Evolutionary conservation across 53 echinoderm and acorn worm species (phyloP).

Genomic region (Astropecten irregularis): DNA sequence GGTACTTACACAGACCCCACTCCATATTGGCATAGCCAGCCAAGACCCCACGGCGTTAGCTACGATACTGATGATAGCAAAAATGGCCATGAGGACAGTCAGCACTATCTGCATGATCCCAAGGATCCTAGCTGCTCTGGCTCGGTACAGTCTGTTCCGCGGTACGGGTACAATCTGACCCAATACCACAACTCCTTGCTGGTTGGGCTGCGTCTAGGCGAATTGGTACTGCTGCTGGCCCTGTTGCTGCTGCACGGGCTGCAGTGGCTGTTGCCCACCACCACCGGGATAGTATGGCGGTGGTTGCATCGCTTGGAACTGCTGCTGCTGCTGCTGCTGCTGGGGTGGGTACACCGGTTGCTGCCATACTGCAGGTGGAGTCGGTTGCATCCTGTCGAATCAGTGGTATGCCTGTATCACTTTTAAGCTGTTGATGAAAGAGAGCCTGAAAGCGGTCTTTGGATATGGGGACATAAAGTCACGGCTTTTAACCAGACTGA

Average conservation of each 20-base stretch:
- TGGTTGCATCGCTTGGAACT: neutral
- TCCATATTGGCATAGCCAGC: slow-evolving; percentile 12
- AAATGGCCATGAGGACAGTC: neutral
- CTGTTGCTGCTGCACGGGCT: neutral
- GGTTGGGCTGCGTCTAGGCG: neutral
- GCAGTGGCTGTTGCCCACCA: neutral
- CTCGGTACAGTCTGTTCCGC: neutral
- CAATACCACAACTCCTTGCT: neutral
- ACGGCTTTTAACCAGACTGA: too few relatives aligned
- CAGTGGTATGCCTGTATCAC: too few relatives aligned
- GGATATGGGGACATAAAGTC: too few relatives aligned
- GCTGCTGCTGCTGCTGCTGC: neutral
- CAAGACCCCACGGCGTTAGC: neutral
- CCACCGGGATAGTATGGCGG: neutral
- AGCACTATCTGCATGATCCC: slow-evolving; percentile 4
- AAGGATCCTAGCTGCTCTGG: neutral
- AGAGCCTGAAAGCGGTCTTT: too few relatives aligned
- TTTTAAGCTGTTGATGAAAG: too few relatives aligned
- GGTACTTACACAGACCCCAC: slow-evolving; percentile 13
- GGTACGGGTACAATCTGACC: neutral
- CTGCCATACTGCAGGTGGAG: too few relatives aligned
- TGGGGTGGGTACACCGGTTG: neutral
- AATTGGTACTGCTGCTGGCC: neutral
- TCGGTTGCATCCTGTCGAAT: too few relatives aligned
- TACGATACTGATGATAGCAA: neutral